Evolutionary conservation across 2,113 vertebrate species (phyloP), one percentile per base, ranked within the genome.

Genomic region (Speoplatyrhinus poulsoni): DNA sequence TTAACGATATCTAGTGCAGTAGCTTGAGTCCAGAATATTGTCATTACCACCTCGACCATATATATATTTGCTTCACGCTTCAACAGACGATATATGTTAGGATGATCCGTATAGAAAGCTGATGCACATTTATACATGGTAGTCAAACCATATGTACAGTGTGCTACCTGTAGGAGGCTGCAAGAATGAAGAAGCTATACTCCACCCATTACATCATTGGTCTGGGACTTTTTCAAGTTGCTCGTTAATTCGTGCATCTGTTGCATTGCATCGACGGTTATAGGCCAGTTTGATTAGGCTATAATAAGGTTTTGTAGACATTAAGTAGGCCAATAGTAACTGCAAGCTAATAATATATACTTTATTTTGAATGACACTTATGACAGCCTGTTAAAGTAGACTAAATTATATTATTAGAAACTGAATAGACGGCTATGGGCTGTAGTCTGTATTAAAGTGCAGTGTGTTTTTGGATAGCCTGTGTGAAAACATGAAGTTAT

Each of bases 211-310:
- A 41, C 36, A 41, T 41, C 36, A 41, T 41, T 41, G 36, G 7
- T 41, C 36, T 41, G 36, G 36, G 36, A 89, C 86, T 89, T 88
- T 84, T 67, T 68, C 85, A 88, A 89, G 86, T 89, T 90, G 49
- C 50, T 60, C 62, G 75, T 62, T 48, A 19, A 33, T 60, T 73
- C 73, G 77, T 70, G 80, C 86, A 87, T 88, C 85, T 89, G 87
- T 90, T 88, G 87, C 87, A 26, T 79, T 72, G 79, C 17, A 15
- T 58, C 61, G 17, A 2, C 52, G 6, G 52, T n/a, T 54, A 7
- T 17, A 6, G 41, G 62, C 48, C 72, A 16, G 11, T 52, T 15
- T 11, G 1, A 26, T 12, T 9, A 52, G 49, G 26, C 2, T 52
- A 4, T 52, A 12, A 11, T 15, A 15, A 15, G 49, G 9, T 12